A percentile compares a stretch with the other conserved stretches of the same genome.
These are phyloP conservation scores for Diarsia rubi DNA, from an alignment of 2,888 invertebrate genomes.

Conservation along the genomic window DNA sequence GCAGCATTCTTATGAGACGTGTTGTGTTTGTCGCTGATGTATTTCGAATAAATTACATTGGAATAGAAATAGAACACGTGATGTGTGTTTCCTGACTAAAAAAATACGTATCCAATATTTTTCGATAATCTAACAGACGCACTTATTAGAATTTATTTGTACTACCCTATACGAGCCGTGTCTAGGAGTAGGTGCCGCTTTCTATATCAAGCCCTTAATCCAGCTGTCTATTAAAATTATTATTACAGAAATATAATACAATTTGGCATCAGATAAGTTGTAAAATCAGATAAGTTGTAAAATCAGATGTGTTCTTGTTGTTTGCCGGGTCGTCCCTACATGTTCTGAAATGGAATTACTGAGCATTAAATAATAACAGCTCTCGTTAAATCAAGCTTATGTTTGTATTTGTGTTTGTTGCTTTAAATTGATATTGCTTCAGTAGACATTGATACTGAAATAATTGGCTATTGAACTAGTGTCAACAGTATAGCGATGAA, in stretches of 20 bases:
- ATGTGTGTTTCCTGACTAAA: too few species aligned
- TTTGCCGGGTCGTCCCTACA: neutral
- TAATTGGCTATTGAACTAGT: neutral
- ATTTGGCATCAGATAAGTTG: neutral
- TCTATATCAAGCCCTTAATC: too few species aligned
- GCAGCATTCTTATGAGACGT: neutral
- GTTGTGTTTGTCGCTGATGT: neutral
- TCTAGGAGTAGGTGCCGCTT: too few species aligned
- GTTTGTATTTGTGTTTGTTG: too few species aligned
- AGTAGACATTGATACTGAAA: neutral
- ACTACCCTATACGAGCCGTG: too few species aligned
- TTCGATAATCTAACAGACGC: too few species aligned
- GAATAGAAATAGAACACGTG: neutral
- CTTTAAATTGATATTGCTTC: neutral
- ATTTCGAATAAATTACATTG: neutral
- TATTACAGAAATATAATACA: neutral
- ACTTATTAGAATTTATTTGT: too few species aligned
- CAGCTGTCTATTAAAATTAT: too few species aligned
- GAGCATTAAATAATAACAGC: constrained; percentile 11
- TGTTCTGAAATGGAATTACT: constrained; percentile 4
- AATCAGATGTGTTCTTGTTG: too few species aligned
- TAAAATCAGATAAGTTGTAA: too few species aligned
- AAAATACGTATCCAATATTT: too few species aligned
- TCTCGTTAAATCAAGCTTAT: constrained; percentile 2
- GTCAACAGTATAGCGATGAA: neutral